A percentile compares a stretch with the other conserved stretches of the same genome.
Conservation (phyloP, 1,140 invertebrate species). For the Pentalonia nigronervosa region DNA sequence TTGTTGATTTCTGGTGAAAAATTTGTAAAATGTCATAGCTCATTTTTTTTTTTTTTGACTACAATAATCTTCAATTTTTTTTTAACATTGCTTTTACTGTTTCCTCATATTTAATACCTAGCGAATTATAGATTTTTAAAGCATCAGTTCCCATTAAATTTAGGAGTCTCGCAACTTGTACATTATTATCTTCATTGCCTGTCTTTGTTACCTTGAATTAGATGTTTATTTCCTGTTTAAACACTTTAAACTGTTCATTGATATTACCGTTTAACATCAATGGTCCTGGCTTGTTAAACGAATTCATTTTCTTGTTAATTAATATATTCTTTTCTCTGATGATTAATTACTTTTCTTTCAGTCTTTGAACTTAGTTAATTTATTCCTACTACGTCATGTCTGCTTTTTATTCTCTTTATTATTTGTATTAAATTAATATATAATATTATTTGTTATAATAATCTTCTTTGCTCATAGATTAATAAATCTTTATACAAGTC, state of each 20-base stretch:
- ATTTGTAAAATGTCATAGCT: neutral
- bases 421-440: too few relatives aligned
- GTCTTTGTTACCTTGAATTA: neutral
- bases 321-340: too few relatives aligned
- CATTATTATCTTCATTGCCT: neutral
- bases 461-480: too few relatives aligned
- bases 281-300: neutral
- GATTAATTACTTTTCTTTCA: too few relatives aligned
- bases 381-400: too few relatives aligned
- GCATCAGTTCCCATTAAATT: conserved; percentile 18
- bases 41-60: neutral
- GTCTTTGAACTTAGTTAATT: too few relatives aligned
- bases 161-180: neutral
- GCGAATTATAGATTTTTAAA: neutral
- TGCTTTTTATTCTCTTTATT: too few relatives aligned
- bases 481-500: too few relatives aligned
- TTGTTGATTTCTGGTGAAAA: too few relatives aligned
- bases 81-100: neutral
- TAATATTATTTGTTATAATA: too few relatives aligned
- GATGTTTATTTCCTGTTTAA: neutral
- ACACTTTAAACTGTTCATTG: conserved; percentile 19
- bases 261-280: neutral
- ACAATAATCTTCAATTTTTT: neutral
- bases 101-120: neutral
- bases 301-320: neutral